Conservation (phyloP, 2,797 vertebrate genomes). For the Hydrolagus colliei region DNA sequence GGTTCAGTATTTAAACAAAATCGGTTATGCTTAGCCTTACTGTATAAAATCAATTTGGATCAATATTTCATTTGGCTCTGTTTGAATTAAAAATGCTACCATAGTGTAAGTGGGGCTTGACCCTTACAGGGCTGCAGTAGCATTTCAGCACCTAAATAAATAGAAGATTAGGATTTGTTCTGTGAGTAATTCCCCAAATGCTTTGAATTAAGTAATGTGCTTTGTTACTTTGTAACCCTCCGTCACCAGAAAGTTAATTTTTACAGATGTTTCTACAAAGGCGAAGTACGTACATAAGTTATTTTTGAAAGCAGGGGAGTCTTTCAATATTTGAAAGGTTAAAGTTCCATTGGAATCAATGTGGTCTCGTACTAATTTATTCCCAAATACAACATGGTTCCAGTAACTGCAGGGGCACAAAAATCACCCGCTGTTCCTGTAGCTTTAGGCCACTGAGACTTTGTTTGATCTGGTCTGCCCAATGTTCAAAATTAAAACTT, state of each 20-base stretch:
- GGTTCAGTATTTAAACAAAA: neutral
- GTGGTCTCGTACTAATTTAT: constrained; percentile 10
- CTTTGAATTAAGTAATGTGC: neutral
- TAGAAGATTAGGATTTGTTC: neutral
- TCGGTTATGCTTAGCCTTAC: neutral
- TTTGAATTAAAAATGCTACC: constrained; percentile 20
- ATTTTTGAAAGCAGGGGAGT: neutral
- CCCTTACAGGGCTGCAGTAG: neutral
- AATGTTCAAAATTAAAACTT: constrained; percentile 10
- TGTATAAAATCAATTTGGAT: neutral
- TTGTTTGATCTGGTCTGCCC: constrained; percentile 14
- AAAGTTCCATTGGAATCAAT: neutral
- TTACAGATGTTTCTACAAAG: neutral
- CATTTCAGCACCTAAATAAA: neutral
- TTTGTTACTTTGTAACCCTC: neutral
- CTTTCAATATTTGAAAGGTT: neutral
- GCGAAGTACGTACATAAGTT: neutral
- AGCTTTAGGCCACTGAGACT: neutral
- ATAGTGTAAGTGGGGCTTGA: neutral
- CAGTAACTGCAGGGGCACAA: neutral
- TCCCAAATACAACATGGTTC: neutral
- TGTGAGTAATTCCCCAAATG: neutral
- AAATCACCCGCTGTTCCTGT: constrained; percentile 25
- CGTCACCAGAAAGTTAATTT: neutral
- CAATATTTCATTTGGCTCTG: neutral